Percentiles rank a stretch among this genome's conserved stretches.
phyloP scores from a whole-genome alignment of 2,113 vertebrate species.

The Sinocyclocheilus grahami region DNA sequence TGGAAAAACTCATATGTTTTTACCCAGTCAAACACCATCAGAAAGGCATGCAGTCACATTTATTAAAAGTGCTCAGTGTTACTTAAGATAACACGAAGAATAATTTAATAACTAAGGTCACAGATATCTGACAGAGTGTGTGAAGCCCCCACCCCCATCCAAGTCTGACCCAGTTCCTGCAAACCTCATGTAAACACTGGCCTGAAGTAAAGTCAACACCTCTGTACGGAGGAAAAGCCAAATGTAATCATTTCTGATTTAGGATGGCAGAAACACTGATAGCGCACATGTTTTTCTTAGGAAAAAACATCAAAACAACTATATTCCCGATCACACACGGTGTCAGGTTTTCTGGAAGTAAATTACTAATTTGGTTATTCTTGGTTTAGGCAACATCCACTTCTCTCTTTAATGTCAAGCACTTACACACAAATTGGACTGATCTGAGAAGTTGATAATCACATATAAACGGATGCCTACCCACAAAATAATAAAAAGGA shows the following conservation, averaged over 20 bases:
- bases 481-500: slow-evolving; percentile 35
- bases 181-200: slow-evolving; percentile 47
- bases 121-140: slow-evolving; percentile 8
- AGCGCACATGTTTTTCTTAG: slow-evolving; percentile 26
- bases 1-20: slow-evolving; percentile 31
- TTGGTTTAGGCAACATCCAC: slow-evolving; percentile 55
- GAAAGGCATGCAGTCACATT: slow-evolving; percentile 27
- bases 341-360: slow-evolving; percentile 31
- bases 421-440: slow-evolving; percentile 54
- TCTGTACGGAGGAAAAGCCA: slow-evolving; percentile 17
- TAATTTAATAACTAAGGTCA: slow-evolving; percentile 53
- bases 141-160: slow-evolving; percentile 1
- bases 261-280: slow-evolving; percentile 42
- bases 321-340: slow-evolving; percentile 33
- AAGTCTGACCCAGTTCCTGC: slow-evolving; percentile 52
- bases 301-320: slow-evolving; percentile 46
- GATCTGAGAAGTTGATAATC: slow-evolving; percentile 44
- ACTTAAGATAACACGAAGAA: slow-evolving; percentile 43
- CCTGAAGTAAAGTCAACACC: slow-evolving; percentile 37
- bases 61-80: slow-evolving; percentile 48
- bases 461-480: not conserved
- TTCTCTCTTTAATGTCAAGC: slow-evolving; percentile 58
- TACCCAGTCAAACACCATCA: not conserved
- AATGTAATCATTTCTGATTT: slow-evolving; percentile 37
- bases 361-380: slow-evolving; percentile 64